phyloP scores from a whole-genome alignment of 2,888 invertebrate species.

The Aspidapion aeneum region DNA sequence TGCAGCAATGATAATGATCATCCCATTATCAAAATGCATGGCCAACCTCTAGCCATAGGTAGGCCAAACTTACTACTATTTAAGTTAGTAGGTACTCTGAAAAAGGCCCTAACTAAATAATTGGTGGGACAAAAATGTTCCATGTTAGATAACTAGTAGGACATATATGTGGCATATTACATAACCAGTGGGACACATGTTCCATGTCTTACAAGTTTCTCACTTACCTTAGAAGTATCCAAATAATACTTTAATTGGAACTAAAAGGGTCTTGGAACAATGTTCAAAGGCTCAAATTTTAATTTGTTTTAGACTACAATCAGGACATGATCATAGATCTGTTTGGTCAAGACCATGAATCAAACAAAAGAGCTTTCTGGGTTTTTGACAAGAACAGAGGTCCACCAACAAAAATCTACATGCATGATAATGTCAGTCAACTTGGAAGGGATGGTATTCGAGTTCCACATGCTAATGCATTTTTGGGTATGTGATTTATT shows the following conservation, averaged over 20 bases:
- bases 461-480: slow-evolving; percentile 84
- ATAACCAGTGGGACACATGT: too few species aligned
- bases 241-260: too few species aligned
- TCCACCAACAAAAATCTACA: slow-evolving; percentile 40
- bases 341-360: slow-evolving; percentile 65
- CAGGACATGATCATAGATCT: slow-evolving; percentile 91
- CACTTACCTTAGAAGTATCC: too few species aligned
- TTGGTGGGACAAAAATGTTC: too few species aligned
- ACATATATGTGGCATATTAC: too few species aligned
- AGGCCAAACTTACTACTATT: too few species aligned
- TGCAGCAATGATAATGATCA: slow-evolving; percentile 55
- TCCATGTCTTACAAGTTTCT: too few species aligned
- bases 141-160: too few species aligned
- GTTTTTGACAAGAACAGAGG: slow-evolving; percentile 61
- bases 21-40: slow-evolving; percentile 54
- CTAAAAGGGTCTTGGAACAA: too few species aligned
- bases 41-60: slow-evolving; percentile 67
- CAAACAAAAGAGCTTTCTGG: slow-evolving; percentile 64
- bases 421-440: slow-evolving; percentile 39
- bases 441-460: slow-evolving; percentile 56
- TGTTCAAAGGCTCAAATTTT: too few species aligned
- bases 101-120: too few species aligned
- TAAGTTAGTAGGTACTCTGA: too few species aligned
- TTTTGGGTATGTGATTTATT: slow-evolving; percentile 50
- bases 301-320: slow-evolving; percentile 68